Percentiles rank a stretch among this genome's conserved stretches.
Conservation (phyloP, 2,113 vertebrate genomes). For the Clupea harengus region DNA sequence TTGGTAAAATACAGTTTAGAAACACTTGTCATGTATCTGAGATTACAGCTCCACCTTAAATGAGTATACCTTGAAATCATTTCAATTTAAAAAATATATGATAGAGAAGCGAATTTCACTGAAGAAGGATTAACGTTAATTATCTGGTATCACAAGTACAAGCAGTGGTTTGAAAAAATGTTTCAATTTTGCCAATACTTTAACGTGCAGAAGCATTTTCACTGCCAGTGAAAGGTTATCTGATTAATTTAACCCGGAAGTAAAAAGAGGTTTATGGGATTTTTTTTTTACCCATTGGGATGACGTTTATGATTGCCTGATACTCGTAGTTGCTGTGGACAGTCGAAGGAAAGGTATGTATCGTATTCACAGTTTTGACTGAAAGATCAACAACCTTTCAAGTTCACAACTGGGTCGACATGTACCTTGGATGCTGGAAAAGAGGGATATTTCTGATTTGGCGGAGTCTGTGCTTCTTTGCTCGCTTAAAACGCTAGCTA, state of each 20-base stretch:
- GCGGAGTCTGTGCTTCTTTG: background rate
- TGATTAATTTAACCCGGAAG: conserved; percentile 39
- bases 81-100: background rate
- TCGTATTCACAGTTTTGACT: background rate
- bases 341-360: conserved; percentile 40
- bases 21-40: background rate
- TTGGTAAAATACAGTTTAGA: background rate
- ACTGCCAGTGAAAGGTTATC: background rate
- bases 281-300: conserved; percentile 32
- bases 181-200: background rate
- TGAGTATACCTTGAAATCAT: background rate
- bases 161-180: no score
- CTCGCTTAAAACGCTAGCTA: background rate
- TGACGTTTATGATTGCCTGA: conserved; percentile 43
- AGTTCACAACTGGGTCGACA: background rate
- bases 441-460: background rate
- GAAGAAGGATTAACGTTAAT: background rate
- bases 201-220: no score
- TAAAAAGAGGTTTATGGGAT: conserved; percentile 32
- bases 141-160: background rate
- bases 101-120: background rate
- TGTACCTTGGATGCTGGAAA: background rate
- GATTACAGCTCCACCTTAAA: background rate
- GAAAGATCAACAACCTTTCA: background rate
- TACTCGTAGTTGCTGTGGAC: conserved; percentile 14